A percentile compares a stretch with the other conserved stretches of the same genome.
These are phyloP conservation scores for Muscina levida DNA, from an alignment of 2,888 invertebrate species.

Conservation along the genomic window DNA sequence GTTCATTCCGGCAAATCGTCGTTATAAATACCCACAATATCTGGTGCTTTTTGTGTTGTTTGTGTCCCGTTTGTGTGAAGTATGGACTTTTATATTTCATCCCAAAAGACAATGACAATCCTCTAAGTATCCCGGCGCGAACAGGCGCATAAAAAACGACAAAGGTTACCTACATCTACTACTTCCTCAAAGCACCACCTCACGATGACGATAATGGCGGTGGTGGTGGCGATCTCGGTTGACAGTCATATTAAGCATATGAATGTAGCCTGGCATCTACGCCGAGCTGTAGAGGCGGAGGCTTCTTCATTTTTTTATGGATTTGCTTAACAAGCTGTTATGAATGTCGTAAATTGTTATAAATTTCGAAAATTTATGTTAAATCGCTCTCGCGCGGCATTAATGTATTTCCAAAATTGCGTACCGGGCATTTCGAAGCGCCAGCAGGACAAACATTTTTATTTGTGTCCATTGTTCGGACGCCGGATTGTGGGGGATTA, in stretches of 20 bases:
- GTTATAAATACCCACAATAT: conserved; percentile 56
- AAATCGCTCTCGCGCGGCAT: conserved; percentile 52
- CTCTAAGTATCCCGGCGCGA: conserved; percentile 63
- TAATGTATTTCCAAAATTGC: conserved; percentile 10
- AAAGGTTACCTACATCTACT: conserved; percentile 54
- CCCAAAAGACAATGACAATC: conserved; percentile 61
- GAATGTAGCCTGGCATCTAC: no score
- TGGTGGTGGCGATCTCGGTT: conserved; percentile 36
- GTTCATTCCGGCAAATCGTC: conserved; percentile 58
- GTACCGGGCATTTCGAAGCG: conserved; percentile 33
- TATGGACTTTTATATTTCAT: conserved; percentile 37
- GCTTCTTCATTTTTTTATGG: conserved; percentile 65
- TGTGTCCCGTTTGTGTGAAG: conserved; percentile 57
- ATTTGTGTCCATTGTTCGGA: conserved; percentile 18
- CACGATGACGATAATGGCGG: conserved; percentile 9
- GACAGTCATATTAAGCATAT: conserved; percentile 40
- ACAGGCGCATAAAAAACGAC: conserved; percentile 62
- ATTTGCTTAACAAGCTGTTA: conserved; percentile 67
- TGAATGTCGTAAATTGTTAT: conserved; percentile 67
- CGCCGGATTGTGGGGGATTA: conserved; percentile 46
- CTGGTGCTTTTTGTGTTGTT: conserved; percentile 3
- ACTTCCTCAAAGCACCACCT: conserved; percentile 50
- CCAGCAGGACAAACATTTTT: conserved; percentile 65
- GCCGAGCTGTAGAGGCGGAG: conserved; percentile 10
- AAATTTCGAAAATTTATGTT: conserved; percentile 65